Base-by-base conservation (phyloP, 2,888 invertebrate species). In the Thereva nobilitata region DNA sequence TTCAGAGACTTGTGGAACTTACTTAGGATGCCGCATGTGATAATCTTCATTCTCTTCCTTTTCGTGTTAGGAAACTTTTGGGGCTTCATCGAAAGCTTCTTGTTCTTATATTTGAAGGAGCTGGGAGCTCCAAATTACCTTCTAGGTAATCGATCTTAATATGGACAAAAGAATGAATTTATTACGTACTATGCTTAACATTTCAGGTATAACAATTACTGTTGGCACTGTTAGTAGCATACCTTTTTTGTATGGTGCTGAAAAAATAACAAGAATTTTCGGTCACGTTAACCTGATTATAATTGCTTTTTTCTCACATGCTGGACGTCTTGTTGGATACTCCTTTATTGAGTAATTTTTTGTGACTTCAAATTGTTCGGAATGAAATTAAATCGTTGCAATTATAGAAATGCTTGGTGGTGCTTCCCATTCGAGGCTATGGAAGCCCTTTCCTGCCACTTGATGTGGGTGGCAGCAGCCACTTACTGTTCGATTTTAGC, bases 381-480 rank as follows among this genome's bases (percentile, higher is more conserved):
- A 54, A 56, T 42, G 5, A 42, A 34, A 42, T 4, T 8, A 45
- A 44, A 42, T 35, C 47, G 2, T 55, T 55, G 10, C 44, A 67
- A 54, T 50, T 82, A 41, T 77, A 92, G 92, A 76, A 89, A 89
- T 77, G 90, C 93, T 4, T 93, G 92, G 92, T 91, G 91, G 91
- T 91, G 91, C 76, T 92, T 93, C 73, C 92, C 92, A 1, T 92
- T 93, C 74, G 93, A 93, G 81, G 91, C 91, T 0, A 87, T 93
- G 86, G 93, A 93, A 80, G 90, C 92, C 0, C 81, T 93, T 10
- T 92, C 92, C 0, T 91, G 92, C 35, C 92, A 93, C 75, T 82
- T 95, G 71, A 92, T 94, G 92, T 94, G 93, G 90, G 92, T 93
- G 10, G 92, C 95, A 44, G 93, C 93, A 1, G 91, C 93, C 5